Percentiles rank a stretch among this genome's conserved stretches.
These are phyloP conservation scores for Geotrypetes seraphini DNA, from an alignment of 2,797 vertebrate species.

Conservation along the genomic window DNA sequence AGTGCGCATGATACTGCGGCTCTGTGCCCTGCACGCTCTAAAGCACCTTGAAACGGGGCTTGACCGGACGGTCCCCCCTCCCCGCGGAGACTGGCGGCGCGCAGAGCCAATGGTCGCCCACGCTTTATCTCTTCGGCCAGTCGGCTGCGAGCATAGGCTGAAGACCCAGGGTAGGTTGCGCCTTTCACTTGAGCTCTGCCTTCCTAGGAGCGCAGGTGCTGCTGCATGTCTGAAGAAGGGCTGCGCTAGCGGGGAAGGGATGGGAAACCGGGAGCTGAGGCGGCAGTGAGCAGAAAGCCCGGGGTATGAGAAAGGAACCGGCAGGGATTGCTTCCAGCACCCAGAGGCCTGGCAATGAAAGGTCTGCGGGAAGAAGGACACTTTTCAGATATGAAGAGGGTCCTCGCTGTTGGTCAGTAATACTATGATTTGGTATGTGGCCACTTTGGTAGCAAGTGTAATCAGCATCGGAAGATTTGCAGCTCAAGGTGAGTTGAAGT, in stretches of 20 bases:
- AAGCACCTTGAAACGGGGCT: conserved; percentile 87
- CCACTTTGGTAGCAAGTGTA: conserved; percentile 98
- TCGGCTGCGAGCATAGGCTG: conserved; percentile 47
- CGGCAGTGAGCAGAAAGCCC: conserved; percentile 48
- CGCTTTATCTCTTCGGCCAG: conserved; percentile 42
- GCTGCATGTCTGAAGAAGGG: conserved; percentile 38
- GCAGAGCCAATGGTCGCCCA: conserved; percentile 64
- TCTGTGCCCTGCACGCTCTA: conserved; percentile 79
- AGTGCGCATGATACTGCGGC: conserved; percentile 98
- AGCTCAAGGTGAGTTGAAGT: conserved; percentile 96
- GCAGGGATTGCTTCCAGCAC: conserved; percentile 49
- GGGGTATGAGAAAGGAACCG: conserved; percentile 59
- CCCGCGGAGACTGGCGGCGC: conserved; percentile 54
- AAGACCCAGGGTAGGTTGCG: conserved; percentile 77
- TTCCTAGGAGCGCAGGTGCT: conserved; percentile 69
- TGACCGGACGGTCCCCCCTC: conserved; percentile 36
- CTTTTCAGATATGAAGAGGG: conserved; percentile 80
- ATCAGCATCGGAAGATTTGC: conserved; percentile 87
- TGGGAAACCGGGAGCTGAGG: conserved; percentile 54
- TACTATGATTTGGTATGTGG: conserved; percentile 98
- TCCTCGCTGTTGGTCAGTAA: conserved; percentile 72
- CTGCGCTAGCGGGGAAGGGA: too few relatives aligned
- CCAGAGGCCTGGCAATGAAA: conserved; percentile 62
- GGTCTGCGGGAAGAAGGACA: conserved; percentile 67
- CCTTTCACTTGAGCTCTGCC: conserved; percentile 55